Evolutionary conservation across 2,113 vertebrate genomes (phyloP).

Genomic region (Chascanopsetta lugubris): DNA sequence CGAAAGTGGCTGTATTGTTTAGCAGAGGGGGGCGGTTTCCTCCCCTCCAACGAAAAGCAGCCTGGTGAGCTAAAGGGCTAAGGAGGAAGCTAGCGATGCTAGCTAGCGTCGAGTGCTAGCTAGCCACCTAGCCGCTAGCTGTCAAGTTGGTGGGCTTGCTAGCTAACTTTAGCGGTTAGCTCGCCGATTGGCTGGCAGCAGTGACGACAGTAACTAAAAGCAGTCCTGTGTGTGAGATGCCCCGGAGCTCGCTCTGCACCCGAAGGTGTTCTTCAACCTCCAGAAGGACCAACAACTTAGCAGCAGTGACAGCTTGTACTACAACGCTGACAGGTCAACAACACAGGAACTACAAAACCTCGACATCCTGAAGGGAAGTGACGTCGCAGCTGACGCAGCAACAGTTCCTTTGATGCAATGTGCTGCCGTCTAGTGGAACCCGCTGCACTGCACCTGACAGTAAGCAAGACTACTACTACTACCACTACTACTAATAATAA

Average conservation of each 20-base stretch:
- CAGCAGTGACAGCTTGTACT: slow-evolving; percentile 62
- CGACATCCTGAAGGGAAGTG: slow-evolving; percentile 46
- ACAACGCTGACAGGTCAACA: slow-evolving; percentile 75
- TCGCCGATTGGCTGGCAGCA: slow-evolving; percentile 11
- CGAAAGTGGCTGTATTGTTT: slow-evolving; percentile 31
- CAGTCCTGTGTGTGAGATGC: not conserved
- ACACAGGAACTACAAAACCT: slow-evolving; percentile 69
- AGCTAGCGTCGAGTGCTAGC: slow-evolving; percentile 33
- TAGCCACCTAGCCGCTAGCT: slow-evolving; percentile 29
- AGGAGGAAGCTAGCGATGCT: slow-evolving; percentile 45
- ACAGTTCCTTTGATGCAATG: slow-evolving; percentile 11
- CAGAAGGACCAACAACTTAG: slow-evolving; percentile 14
- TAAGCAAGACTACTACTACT: not conserved
- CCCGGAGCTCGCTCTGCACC: not conserved
- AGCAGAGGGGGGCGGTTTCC: slow-evolving; percentile 61
- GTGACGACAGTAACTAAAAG: not conserved
- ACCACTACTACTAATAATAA: no score
- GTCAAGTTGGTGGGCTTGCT: slow-evolving; percentile 41
- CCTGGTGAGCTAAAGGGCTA: slow-evolving; percentile 14
- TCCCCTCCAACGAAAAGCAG: slow-evolving; percentile 26
- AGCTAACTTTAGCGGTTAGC: slow-evolving; percentile 51
- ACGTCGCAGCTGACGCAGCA: not conserved
- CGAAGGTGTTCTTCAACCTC: not conserved
- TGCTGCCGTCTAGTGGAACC: slow-evolving; percentile 41
- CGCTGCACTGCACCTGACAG: not conserved